Conservation (phyloP, 2,888 invertebrate species). For the Oasisia sp. region DNA sequence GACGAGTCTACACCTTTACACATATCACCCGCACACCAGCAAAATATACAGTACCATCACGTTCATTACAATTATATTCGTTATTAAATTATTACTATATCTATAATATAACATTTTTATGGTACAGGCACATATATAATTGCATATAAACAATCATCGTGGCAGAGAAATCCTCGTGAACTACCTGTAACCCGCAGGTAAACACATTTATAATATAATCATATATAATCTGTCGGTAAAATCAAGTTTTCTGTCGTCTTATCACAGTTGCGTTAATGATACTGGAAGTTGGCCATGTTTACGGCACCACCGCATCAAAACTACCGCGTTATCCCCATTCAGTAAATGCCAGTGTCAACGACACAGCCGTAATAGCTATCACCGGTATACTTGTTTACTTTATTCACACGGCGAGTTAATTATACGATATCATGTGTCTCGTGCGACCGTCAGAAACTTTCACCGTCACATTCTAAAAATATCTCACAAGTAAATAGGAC, state of each 20-base stretch:
- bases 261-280: neutral
- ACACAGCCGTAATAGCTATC: neutral
- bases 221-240: neutral
- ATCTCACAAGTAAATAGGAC: neutral
- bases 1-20: neutral
- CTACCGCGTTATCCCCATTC: neutral
- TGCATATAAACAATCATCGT: neutral
- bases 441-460: neutral
- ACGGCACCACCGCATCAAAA: neutral
- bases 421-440: neutral
- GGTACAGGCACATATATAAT: neutral
- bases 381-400: neutral
- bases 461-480: neutral
- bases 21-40: neutral
- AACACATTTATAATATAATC: no score
- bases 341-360: neutral
- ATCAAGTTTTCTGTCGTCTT: neutral
- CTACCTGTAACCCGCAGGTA: slow-evolving; percentile 8
- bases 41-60: neutral
- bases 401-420: neutral
- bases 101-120: neutral
- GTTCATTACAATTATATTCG: neutral
- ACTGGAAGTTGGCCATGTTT: neutral
- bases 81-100: neutral
- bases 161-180: neutral